phyloP scores from a whole-genome alignment of 2,888 invertebrate species.

The Galeopsomyia nigrocyanea region DNA sequence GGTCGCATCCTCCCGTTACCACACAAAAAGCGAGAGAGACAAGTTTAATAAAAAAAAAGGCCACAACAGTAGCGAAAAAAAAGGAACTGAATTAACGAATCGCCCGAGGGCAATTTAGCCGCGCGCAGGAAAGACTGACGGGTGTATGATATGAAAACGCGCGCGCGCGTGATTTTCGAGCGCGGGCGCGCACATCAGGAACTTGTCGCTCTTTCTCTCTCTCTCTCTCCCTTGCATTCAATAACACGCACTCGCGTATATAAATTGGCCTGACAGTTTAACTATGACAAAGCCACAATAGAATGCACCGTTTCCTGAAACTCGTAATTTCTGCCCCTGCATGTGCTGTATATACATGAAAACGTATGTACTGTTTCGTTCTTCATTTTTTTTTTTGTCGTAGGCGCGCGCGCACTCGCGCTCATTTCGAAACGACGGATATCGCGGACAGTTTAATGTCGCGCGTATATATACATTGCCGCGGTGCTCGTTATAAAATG shows the following conservation, averaged over 20 bases:
- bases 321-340: conserved; percentile 3
- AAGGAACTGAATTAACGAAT: conserved; percentile 6
- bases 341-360: neutral
- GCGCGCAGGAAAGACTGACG: conserved; percentile 7
- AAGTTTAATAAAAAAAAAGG: neutral
- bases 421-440: conserved; percentile 62
- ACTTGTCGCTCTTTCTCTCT: conserved; percentile 28
- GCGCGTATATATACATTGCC: conserved; percentile 19
- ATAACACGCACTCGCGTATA: conserved; percentile 50
- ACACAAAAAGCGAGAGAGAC: no score
- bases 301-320: conserved; percentile 67
- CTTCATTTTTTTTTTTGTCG: neutral
- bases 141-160: conserved; percentile 25
- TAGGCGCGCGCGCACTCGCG: conserved; percentile 25
- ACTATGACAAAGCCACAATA: conserved; percentile 68
- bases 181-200: conserved; percentile 18
- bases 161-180: conserved; percentile 23
- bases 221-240: neutral
- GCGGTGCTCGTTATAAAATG: conserved; percentile 53
- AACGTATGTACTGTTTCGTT: neutral
- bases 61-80: neutral
- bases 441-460: conserved; percentile 65
- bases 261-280: conserved; percentile 68
- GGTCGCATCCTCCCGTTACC: conserved; percentile 30
- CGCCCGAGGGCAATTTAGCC: conserved; percentile 5